Evolutionary conservation across 2,113 vertebrate genomes (phyloP), one percentile per base, ranked within the genome.

Genomic region (Corvus cornix): DNA sequence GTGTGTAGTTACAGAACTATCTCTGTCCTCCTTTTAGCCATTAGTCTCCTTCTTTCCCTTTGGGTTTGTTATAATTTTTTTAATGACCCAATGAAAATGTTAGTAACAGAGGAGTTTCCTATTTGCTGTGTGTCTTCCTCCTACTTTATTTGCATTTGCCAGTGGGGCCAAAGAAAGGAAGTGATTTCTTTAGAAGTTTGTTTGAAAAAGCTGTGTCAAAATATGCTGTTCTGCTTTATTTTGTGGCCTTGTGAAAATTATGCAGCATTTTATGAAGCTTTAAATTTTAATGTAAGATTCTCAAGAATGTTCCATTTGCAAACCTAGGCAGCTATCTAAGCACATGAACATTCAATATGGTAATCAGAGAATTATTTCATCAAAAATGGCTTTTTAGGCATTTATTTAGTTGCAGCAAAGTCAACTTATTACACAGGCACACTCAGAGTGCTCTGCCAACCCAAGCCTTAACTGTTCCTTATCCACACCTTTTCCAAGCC

Each of bases 131-230:
- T 59, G 19, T 92, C 7, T 85, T 93, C 5, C 30, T 90, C 48
- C 67, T 64, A 9, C 72, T 88, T 96, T 74, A 77, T 89, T 74
- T 95, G 69, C 46, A 77, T 92, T 89, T 96, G 35, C 66, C n/a
- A 84, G 16, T n/a, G 23, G 20, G 56, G 28, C 35, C 49, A 81
- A 87, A 92, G 46, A 84, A 94, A 78, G 46, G 68, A 83, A 66
- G 20, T 60, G 58, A 41, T 75, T 76, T 91, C 74, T 64, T 83
- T 53, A 85, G 87, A 56, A 73, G n/a, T 62, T 84, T 74, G 22
- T 84, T 80, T 94, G 77, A 64, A 87, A 79, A 63, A 82, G 33
- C 74, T 64, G 33, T 95, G 51, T 39, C 44, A 60, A 79, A 83
- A 85, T 88, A 73, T 3, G 7, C 56, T 85, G 37, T 44, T 90